Base-by-base conservation (phyloP, 1,140 invertebrate genomes). In the Drosophila nigrodunni region DNA sequence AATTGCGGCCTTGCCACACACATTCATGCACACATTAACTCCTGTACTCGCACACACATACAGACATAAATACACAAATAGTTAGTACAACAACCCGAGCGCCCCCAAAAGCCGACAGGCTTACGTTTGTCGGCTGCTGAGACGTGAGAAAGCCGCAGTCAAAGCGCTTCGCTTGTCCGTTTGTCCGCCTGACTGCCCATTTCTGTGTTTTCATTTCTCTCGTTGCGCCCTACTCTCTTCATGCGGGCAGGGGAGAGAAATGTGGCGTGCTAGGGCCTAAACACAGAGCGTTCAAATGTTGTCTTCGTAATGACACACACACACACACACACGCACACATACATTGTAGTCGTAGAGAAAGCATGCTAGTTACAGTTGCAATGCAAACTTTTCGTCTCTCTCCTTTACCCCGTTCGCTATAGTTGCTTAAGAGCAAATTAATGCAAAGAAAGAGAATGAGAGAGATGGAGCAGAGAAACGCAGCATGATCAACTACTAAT, bases 291-390 rank as follows among this genome's bases (percentile, higher is more conserved):
- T 10, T 43, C 47, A 46, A 35, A 62, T 67, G 3, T 30, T 30
- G 25, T 30, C 25, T 30, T 30, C 25, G 25, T 30, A 30, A 30
- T 5, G 3, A 30, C 25, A 30, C 25, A 30, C 25, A 30, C 25
- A 3, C 25, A 3, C 6, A 30, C 25, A 30, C 6, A 30, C 25
- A 30, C 4, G 0, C 25, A 30, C 25, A 30, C 25, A 30, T 30
- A 30, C 25, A 30, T 30, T 55, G 59, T 62, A 39, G 1, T 55
- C 34, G 11, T 41, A 78, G 80, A 87, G 82, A 86, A 86, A 86
- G 82, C 83, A 73, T 73, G 68, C 76, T 82, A 82, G 83, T 82
- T 86, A 86, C 82, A 82, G 72, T 86, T 86, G 78, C 80, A 83
- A 64, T 47, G 46, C 46, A 21, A 21, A 57, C 35, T 13, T 11